phyloP scores from a whole-genome alignment of 2,797 vertebrate genomes.

The Meriones psammophilus region DNA sequence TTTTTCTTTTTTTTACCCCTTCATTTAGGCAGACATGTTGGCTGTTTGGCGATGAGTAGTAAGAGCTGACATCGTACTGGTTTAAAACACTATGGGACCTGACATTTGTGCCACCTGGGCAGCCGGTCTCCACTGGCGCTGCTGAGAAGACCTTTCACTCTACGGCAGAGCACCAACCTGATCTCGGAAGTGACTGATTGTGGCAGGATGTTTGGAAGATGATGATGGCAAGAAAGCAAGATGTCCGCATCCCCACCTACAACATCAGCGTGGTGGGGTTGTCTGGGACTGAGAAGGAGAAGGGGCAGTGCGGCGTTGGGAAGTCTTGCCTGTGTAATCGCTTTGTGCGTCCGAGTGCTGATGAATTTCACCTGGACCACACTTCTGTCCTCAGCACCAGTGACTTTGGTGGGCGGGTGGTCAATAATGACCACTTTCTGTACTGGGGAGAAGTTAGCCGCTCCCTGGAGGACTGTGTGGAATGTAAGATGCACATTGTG shows the following conservation, averaged over 20 bases:
- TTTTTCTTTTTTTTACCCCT: constrained; percentile 71
- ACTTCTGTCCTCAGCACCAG: constrained; percentile 99
- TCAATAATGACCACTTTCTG: constrained; percentile 99
- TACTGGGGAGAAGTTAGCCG: constrained; percentile 97
- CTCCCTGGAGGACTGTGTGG: constrained; percentile 94
- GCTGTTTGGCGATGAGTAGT: constrained; percentile 56
- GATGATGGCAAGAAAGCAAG: constrained; percentile 99
- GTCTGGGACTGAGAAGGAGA: constrained; percentile 99
- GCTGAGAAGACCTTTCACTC: constrained; percentile 82
- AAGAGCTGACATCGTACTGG: constrained; percentile 72
- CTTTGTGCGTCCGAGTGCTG: constrained; percentile 96
- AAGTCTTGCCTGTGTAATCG: constrained; percentile 99
- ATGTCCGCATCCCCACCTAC: constrained; percentile 96
- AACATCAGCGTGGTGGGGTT: constrained; percentile 97
- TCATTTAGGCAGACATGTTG: constrained; percentile 85
- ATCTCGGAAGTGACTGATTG: constrained; percentile 90
- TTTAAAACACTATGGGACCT: constrained; percentile 67
- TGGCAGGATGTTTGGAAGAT: constrained; percentile 96
- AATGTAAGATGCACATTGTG: constrained; percentile 96
- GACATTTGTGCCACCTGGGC: not conserved
- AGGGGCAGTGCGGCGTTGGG: constrained; percentile 98
- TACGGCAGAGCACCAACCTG: constrained; percentile 86
- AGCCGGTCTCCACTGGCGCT: constrained; percentile 64
- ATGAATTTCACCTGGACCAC: constrained; percentile 97
- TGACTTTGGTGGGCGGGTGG: constrained; percentile 98